Conservation (phyloP, 64 coral and sea anemone genomes). For the Anthopleura sola region DNA sequence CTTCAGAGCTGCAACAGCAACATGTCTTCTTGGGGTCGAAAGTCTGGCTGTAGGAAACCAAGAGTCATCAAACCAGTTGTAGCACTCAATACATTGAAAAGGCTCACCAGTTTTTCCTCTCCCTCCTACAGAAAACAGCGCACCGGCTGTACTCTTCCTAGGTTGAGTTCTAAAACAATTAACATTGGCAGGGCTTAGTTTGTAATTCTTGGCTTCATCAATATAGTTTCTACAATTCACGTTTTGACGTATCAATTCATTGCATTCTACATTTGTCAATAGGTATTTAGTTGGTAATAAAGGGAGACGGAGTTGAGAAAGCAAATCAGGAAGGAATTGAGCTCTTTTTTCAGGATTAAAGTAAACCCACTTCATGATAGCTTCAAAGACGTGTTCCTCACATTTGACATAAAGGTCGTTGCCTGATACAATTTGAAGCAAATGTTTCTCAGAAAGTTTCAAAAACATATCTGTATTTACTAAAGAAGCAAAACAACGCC, state of each 20-base stretch:
- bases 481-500: slow-evolving; percentile 63
- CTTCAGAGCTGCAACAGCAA: slow-evolving; percentile 69
- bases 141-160: slow-evolving; percentile 74
- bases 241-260: slow-evolving; percentile 39
- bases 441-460: slow-evolving; percentile 70
- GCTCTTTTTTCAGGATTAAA: slow-evolving; percentile 53
- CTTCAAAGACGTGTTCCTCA: slow-evolving; percentile 94
- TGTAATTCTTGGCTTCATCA: slow-evolving; percentile 99
- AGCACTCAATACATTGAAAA: slow-evolving; percentile 86
- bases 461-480: slow-evolving; percentile 74
- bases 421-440: slow-evolving; percentile 64
- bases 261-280: slow-evolving; percentile 61
- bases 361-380: slow-evolving; percentile 70
- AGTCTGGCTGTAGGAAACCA: slow-evolving; percentile 80
- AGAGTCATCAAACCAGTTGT: slow-evolving; percentile 84
- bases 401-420: slow-evolving; percentile 64
- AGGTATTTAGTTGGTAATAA: slow-evolving; percentile 65
- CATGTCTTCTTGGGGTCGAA: slow-evolving; percentile 85
- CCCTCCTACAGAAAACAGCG: slow-evolving; percentile 93
- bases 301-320: slow-evolving; percentile 72
- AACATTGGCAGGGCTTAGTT: slow-evolving; percentile 79
- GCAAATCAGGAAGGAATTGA: slow-evolving; percentile 45
- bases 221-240: slow-evolving; percentile 79
- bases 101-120: slow-evolving; percentile 92
- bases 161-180: slow-evolving; percentile 75